Conservation (phyloP, 2,113 vertebrate species). For the Passer domesticus region DNA sequence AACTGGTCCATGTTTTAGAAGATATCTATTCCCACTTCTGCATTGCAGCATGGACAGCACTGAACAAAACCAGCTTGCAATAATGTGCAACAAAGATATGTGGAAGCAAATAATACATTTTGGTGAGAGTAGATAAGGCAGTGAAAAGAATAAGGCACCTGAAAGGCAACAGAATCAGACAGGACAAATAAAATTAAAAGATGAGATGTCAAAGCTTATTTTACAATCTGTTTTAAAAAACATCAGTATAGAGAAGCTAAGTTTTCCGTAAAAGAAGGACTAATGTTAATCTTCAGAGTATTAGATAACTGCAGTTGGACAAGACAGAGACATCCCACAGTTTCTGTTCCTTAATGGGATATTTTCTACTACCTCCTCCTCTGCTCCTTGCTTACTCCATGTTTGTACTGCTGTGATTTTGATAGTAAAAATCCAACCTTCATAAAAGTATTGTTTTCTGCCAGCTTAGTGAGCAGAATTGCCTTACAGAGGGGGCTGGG, state of each 20-base stretch:
- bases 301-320: neutral
- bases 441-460: neutral
- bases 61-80: neutral
- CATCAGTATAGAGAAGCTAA: neutral
- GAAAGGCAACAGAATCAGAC: neutral
- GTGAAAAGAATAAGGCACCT: neutral
- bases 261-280: neutral
- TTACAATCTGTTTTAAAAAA: neutral
- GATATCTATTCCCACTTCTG: neutral
- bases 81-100: neutral
- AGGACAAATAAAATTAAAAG: neutral
- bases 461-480: neutral
- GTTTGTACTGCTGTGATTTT: neutral
- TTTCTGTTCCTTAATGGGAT: neutral
- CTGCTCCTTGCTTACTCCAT: neutral
- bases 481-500: neutral
- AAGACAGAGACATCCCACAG: neutral
- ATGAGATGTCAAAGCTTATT: neutral
- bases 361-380: neutral
- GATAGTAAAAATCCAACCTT: neutral
- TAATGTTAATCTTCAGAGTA: neutral
- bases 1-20: neutral
- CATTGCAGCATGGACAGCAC: neutral
- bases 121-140: neutral
- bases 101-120: neutral